Evolutionary conservation across 1,140 invertebrate species (phyloP).

Genomic region (Penaeus vannamei): DNA sequence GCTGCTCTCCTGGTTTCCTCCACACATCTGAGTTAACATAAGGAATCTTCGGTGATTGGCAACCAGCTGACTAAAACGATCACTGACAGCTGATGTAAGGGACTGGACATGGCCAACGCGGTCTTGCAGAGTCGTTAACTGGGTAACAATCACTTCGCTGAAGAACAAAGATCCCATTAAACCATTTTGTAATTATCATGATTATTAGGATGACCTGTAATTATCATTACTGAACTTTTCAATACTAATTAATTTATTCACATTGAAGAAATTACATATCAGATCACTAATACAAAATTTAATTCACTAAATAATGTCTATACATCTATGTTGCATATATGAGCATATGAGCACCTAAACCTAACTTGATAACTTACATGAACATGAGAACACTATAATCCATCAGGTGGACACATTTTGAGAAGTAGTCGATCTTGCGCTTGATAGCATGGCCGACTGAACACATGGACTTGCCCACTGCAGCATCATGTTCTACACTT

Average conservation of each 20-base stretch:
- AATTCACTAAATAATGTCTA: too few relatives aligned
- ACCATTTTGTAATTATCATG: not conserved
- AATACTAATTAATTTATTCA: too few relatives aligned
- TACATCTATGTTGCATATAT: not conserved
- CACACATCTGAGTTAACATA: conserved; percentile 62
- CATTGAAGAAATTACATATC: not conserved
- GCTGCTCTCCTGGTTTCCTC: conserved; percentile 49
- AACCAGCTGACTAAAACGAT: conserved; percentile 66
- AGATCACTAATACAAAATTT: not conserved
- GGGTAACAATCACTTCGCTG: conserved; percentile 60
- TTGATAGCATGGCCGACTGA: conserved; percentile 89
- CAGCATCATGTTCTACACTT: conserved; percentile 90
- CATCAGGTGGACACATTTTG: conserved; percentile 78
- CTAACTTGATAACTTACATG: conserved; percentile 69
- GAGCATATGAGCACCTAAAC: not conserved
- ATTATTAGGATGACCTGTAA: too few relatives aligned
- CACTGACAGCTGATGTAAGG: conserved; percentile 53
- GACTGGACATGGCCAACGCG: conserved; percentile 49
- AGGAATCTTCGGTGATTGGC: conserved; percentile 66
- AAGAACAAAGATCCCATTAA: not conserved
- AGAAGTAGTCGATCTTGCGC: conserved; percentile 82
- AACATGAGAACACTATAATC: conserved; percentile 79
- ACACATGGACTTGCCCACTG: conserved; percentile 88
- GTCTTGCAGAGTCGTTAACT: conserved; percentile 51
- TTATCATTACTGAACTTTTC: too few relatives aligned